phyloP scores from a whole-genome alignment of 2,888 invertebrate species.

The Eupithecia pulchellata region DNA sequence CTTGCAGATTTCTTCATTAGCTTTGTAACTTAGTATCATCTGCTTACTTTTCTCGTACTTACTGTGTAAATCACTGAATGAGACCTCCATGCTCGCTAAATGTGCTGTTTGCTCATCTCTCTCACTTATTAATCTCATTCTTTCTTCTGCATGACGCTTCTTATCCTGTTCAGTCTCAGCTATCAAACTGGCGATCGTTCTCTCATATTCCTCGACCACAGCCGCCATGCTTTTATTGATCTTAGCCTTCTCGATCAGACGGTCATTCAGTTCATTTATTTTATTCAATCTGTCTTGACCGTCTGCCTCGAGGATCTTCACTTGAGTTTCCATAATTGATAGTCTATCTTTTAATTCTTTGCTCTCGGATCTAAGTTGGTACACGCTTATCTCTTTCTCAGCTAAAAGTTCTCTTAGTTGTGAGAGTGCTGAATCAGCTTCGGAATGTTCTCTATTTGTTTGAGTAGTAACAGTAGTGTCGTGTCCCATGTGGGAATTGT shows the following conservation, averaged over 20 bases:
- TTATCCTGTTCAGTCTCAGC: constrained; percentile 89
- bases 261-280: constrained; percentile 71
- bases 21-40: constrained; percentile 81
- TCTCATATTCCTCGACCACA: constrained; percentile 91
- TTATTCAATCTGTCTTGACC: constrained; percentile 68
- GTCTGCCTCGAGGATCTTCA: constrained; percentile 67
- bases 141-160: constrained; percentile 83
- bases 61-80: constrained; percentile 87
- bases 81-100: constrained; percentile 86
- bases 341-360: constrained; percentile 80
- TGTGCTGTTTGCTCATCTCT: constrained; percentile 87
- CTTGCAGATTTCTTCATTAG: constrained; percentile 88
- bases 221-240: constrained; percentile 86
- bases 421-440: constrained; percentile 70
- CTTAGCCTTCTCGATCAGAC: constrained; percentile 73
- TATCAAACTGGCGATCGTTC: constrained; percentile 90
- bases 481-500: constrained; percentile 61
- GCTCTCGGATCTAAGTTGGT: constrained; percentile 79
- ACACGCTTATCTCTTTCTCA: constrained; percentile 83
- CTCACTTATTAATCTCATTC: constrained; percentile 82
- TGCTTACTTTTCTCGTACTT: constrained; percentile 88
- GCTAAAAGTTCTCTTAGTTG: constrained; percentile 82
- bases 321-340: constrained; percentile 67
- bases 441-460: constrained; percentile 60
- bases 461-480: constrained; percentile 57